Base-by-base conservation (phyloP, 2,888 invertebrate genomes). In the Noctua fimbriata region DNA sequence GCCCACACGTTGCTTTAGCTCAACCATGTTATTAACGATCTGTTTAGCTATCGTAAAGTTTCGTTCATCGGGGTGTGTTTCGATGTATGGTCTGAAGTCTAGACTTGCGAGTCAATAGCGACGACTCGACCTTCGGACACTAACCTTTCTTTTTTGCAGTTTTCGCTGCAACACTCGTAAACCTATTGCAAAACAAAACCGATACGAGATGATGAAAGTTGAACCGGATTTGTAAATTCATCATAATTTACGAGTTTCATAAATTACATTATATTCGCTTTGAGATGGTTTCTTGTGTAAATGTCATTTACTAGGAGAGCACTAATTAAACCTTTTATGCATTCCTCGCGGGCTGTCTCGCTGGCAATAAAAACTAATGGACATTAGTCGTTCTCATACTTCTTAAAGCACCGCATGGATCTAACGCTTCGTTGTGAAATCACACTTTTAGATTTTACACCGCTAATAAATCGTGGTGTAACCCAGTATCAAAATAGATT, bases 401-500 rank as follows among this genome's bases (percentile, higher is more conserved):
- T 89, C 74, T 78, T 88, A 91, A 85, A 86, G 81, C 79, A 85
- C 83, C 85, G 83, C 83, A 83, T 86, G 80, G 82, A 89, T 83
- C 79, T 82, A 79, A 89, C 79, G 82, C 86, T 80, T 82, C 79
- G 84, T 91, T 93, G 89, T 90, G 90, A 91, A 92, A 92, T 91
- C 89, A 89, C 87, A 81, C 86, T 87, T 87, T 88, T 87, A 88
- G 78, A 87, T 85, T 92, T 91, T 89, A 92, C 85, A 86, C 81
- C 87, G 87, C 86, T 88, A 87, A 91, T 91, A 92, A 93, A 90
- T 82, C 86, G 82, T 89, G 88, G 80, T 88, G 90, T 91, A 90
- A 92, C 89, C 87, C 79, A 65, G 71, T 83, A 89, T 91, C 74
- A 69, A 93, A 94, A 94, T 94, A 93, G 90, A 92, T 88, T 93